A percentile compares a stretch with the other conserved stretches of the same genome.
Evolutionary conservation across 2,113 vertebrate species (phyloP).

Genomic region (Ascaphus truei): DNA sequence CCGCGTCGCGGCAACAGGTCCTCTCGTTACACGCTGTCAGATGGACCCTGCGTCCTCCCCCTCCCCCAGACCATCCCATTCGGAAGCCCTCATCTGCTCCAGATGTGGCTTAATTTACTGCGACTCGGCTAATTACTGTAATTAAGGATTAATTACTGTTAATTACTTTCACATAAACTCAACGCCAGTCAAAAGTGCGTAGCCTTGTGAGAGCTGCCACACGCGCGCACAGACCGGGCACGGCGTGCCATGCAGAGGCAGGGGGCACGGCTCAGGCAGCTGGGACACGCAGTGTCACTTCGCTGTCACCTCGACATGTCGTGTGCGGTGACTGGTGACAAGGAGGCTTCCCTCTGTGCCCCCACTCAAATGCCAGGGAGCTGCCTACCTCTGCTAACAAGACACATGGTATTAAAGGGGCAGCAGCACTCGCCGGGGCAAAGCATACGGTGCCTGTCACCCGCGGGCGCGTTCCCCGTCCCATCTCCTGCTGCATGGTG

Average conservation of each 20-base stretch:
- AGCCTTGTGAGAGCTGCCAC: conserved; percentile 88
- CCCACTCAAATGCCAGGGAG: conserved; percentile 23
- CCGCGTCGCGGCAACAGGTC: conserved; percentile 71
- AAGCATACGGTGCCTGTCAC: too few species aligned
- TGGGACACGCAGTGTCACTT: conserved; percentile 25
- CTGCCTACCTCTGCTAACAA: conserved; percentile 28
- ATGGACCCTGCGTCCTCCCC: conserved; percentile 68
- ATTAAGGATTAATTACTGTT: conserved; percentile 99
- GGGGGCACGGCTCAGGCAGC: neutral
- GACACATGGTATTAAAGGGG: conserved; percentile 1
- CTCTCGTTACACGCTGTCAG: conserved; percentile 78
- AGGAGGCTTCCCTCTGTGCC: conserved; percentile 18
- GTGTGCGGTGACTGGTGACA: conserved; percentile 35
- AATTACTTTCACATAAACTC: conserved; percentile 99
- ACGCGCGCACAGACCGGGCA: neutral
- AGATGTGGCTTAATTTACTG: conserved; percentile 99
- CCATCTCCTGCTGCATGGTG: too few species aligned
- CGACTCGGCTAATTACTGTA: conserved; percentile 98
- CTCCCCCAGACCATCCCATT: conserved; percentile 61
- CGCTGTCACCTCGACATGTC: conserved; percentile 28
- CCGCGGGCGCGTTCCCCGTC: too few species aligned
- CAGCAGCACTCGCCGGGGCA: neutral
- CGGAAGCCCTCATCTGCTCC: conserved; percentile 88
- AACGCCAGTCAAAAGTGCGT: conserved; percentile 93
- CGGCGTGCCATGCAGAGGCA: neutral